Evolutionary conservation across 1,140 invertebrate genomes (phyloP).

Genomic region (Drosophila sp.): DNA sequence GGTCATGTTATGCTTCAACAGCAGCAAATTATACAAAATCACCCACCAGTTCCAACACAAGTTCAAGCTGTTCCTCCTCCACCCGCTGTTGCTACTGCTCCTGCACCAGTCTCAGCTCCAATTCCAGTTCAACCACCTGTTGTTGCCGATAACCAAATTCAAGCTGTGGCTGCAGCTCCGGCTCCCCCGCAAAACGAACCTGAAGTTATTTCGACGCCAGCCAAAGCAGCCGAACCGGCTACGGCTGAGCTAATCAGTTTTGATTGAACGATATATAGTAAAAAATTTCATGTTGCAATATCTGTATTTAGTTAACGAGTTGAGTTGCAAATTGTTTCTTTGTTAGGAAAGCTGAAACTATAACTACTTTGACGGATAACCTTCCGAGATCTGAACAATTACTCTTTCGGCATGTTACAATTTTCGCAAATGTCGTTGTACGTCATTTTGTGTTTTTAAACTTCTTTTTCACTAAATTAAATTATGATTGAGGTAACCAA

Average conservation of each 20-base stretch:
- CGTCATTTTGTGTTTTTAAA: no score
- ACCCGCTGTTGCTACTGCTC: constrained; percentile 19
- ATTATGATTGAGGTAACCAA: no score
- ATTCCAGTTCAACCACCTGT: constrained; percentile 71
- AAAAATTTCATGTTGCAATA: constrained; percentile 1
- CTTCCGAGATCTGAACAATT: no score
- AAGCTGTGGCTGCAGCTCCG: constrained; percentile 66
- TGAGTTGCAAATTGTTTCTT: constrained; percentile 1
- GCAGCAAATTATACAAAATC: constrained; percentile 70
- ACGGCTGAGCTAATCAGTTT: constrained; percentile 89
- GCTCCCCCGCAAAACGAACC: constrained; percentile 82
- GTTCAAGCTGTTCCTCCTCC: constrained; percentile 56
- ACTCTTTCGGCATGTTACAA: no score
- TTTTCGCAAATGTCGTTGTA: no score
- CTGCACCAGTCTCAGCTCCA: constrained; percentile 39
- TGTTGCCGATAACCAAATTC: constrained; percentile 55
- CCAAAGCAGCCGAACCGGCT: constrained; percentile 83
- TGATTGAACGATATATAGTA: constrained; percentile 84
- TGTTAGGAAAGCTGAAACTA: neutral
- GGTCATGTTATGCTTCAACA: constrained; percentile 83
- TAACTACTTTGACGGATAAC: neutral
- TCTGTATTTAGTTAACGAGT: neutral
- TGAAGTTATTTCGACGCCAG: constrained; percentile 60
- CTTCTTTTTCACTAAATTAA: no score
- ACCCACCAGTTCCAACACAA: constrained; percentile 70